A percentile compares a stretch with the other conserved stretches of the same genome.
Evolutionary conservation across 2,888 invertebrate species (phyloP).

Genomic region (Cryptocephalus moraei): DNA sequence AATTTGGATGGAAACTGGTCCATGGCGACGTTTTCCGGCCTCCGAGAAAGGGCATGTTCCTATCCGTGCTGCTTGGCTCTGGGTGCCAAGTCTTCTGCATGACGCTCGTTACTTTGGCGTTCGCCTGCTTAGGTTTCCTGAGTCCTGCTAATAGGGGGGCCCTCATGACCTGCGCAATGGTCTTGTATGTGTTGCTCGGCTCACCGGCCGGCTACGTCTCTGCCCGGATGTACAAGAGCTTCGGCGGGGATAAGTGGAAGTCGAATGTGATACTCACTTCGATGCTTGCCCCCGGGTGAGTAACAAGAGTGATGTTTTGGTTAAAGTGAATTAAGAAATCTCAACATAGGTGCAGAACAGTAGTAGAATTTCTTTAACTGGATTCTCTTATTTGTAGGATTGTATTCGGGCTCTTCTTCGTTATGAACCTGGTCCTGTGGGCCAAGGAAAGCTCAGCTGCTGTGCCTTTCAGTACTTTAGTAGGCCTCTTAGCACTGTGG

Average conservation of each 20-base stretch:
- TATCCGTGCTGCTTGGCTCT: constrained; percentile 92
- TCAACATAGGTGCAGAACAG: too few relatives aligned
- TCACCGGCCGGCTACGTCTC: constrained; percentile 96
- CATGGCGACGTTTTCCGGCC: constrained; percentile 98
- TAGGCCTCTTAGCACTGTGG: constrained; percentile 93
- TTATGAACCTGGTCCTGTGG: constrained; percentile 95
- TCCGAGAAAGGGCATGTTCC: constrained; percentile 90
- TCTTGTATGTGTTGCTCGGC: constrained; percentile 92
- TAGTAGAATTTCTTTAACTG: too few relatives aligned
- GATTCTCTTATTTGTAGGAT: constrained; percentile 49
- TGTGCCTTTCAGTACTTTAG: constrained; percentile 90
- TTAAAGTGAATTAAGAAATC: too few relatives aligned
- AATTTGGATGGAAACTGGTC: constrained; percentile 96
- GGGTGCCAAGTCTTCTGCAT: constrained; percentile 95
- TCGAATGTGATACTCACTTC: constrained; percentile 94
- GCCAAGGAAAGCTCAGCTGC: constrained; percentile 92
- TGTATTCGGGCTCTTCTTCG: constrained; percentile 93
- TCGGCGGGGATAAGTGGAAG: constrained; percentile 98
- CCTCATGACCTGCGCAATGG: constrained; percentile 95
- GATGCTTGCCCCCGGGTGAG: constrained; percentile 92
- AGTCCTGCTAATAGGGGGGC: constrained; percentile 98
- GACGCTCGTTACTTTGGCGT: constrained; percentile 90
- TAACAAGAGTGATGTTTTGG: constrained; percentile 3
- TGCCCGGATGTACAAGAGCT: constrained; percentile 95
- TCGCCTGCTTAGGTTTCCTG: constrained; percentile 97